phyloP scores from a whole-genome alignment of 2,113 vertebrate species.

The Caloenas nicobarica region DNA sequence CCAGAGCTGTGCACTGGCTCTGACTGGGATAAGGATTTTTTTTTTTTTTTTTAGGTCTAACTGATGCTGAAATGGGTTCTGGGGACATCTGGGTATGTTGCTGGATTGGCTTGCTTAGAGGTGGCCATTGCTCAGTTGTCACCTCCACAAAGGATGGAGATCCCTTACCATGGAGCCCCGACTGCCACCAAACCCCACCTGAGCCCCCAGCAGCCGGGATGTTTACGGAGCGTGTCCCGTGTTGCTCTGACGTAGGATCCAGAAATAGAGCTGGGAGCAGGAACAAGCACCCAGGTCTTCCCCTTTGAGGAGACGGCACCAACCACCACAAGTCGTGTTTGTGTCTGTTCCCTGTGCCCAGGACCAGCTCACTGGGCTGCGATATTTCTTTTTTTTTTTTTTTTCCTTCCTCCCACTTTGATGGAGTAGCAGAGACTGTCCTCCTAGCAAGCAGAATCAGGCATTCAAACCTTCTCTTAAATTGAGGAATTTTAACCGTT shows the following conservation, averaged over 20 bases:
- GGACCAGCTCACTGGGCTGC: neutral
- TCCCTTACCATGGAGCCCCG: neutral
- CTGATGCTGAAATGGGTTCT: neutral
- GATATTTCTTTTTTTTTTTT: neutral
- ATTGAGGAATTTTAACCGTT: neutral
- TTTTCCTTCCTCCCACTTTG: neutral
- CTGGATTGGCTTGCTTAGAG: neutral
- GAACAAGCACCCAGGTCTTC: neutral
- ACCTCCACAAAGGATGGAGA: neutral
- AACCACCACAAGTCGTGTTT: neutral
- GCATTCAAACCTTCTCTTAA: neutral
- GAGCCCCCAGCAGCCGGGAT: neutral
- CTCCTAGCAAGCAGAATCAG: neutral
- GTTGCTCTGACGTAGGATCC: neutral
- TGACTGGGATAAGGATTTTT: neutral
- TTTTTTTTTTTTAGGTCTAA: neutral
- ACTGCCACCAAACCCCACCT: neutral
- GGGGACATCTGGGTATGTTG: neutral
- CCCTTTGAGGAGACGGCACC: neutral
- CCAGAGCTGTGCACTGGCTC: neutral
- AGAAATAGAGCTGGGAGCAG: neutral
- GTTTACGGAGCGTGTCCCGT: rapidly evolving
- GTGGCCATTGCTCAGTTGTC: neutral
- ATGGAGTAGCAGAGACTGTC: neutral
- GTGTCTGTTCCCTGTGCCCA: neutral